These are phyloP conservation scores for Listronotus oregonensis DNA, from an alignment of 1,140 invertebrate species.

Conservation along the genomic window DNA sequence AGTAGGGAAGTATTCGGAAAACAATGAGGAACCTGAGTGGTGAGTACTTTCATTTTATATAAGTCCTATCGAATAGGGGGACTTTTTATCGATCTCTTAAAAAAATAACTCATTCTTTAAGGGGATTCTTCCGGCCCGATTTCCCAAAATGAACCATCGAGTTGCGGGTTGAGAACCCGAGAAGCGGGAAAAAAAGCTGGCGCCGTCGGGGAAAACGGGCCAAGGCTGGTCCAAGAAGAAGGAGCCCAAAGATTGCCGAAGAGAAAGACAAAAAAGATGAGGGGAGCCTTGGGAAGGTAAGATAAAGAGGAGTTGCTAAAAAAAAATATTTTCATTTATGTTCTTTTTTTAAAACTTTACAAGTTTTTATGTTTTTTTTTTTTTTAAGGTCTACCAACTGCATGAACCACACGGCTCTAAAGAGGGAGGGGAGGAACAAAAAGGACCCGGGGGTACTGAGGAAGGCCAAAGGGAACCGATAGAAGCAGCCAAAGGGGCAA, in stretches of 20 bases:
- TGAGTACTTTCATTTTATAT: no score
- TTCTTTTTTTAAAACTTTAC: no score
- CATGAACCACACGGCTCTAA: background rate
- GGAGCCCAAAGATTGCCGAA: conserved; percentile 35
- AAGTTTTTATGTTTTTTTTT: no score
- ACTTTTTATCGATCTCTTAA: no score
- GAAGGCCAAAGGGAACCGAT: conserved; percentile 46
- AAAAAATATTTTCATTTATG: no score
- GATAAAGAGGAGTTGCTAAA: background rate
- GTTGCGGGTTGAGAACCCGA: conserved; percentile 79
- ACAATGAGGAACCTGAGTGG: conserved; percentile 69
- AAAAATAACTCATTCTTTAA: conserved; percentile 3
- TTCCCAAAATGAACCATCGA: conserved; percentile 93
- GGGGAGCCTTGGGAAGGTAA: conserved; percentile 9
- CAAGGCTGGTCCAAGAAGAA: conserved; percentile 46
- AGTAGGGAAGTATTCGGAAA: conserved; percentile 60
- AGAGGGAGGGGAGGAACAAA: conserved; percentile 9
- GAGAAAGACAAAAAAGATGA: conserved; percentile 48
- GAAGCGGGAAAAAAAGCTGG: conserved; percentile 53
- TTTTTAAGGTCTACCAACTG: conserved; percentile 24
- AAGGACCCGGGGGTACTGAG: conserved; percentile 1
- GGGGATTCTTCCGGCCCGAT: conserved; percentile 85
- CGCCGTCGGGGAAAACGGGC: conserved; percentile 44
- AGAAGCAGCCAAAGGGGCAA: no score
- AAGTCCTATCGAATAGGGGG: no score